Evolutionary conservation across 2,888 invertebrate species (phyloP).

Genomic region (Meiosimyza platycephala): DNA sequence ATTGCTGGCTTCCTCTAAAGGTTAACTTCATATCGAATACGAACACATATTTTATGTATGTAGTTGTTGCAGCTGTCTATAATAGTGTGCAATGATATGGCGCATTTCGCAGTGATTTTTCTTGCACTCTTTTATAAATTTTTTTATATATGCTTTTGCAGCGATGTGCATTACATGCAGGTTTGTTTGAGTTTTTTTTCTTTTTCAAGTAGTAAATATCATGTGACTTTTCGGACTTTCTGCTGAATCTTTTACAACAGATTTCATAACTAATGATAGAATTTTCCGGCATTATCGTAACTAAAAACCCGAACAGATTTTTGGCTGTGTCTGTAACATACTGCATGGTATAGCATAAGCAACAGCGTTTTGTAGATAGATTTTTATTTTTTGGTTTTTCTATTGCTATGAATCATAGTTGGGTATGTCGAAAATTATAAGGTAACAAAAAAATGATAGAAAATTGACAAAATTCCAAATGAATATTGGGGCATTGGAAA

Average conservation of each 20-base stretch:
- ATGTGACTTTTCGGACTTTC: slow-evolving; percentile 11
- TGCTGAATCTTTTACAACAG: background rate
- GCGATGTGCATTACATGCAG: slow-evolving; percentile 12
- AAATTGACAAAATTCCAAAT: too few species aligned
- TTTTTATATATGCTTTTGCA: background rate
- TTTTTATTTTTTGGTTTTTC: background rate
- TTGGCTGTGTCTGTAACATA: background rate
- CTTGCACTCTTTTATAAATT: background rate
- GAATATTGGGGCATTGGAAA: too few species aligned
- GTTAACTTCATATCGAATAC: background rate
- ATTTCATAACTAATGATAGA: slow-evolving; percentile 34
- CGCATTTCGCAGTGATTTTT: slow-evolving; percentile 29
- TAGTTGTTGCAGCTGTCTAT: slow-evolving; percentile 5
- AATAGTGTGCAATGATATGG: slow-evolving; percentile 39
- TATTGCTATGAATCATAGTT: background rate
- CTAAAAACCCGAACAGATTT: slow-evolving; percentile 11
- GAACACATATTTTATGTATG: background rate
- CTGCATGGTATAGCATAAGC: background rate
- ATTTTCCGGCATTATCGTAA: background rate
- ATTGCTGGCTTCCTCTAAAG: background rate
- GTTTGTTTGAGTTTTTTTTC: slow-evolving; percentile 14
- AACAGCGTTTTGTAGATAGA: background rate
- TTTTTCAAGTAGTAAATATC: slow-evolving; percentile 23
- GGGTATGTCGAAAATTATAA: too few species aligned
- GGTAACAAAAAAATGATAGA: too few species aligned